Evolutionary conservation across 2,797 vertebrate species (phyloP).

Genomic region (Catamblyrhynchus diadema): DNA sequence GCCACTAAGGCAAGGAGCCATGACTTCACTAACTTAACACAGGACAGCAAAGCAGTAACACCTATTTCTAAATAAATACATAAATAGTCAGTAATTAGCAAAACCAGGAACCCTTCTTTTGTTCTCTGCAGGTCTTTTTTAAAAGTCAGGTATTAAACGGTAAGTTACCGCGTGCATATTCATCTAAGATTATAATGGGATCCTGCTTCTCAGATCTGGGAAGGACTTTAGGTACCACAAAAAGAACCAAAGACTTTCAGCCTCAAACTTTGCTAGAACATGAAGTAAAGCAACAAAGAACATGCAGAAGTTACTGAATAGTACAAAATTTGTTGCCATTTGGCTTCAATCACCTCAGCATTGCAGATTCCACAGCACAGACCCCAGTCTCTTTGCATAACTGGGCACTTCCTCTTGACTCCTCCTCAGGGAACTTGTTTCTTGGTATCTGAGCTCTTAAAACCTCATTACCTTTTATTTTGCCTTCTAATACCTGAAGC

Average conservation of each 20-base stretch:
- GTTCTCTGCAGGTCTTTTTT: not conserved
- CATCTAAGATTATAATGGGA: not conserved
- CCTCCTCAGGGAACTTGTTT: not conserved
- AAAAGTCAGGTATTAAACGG: rapidly evolving
- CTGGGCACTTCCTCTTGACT: not conserved
- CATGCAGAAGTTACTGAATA: not conserved
- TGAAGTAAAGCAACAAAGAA: not conserved
- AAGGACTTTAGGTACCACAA: not conserved
- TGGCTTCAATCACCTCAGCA: not conserved
- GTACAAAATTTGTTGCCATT: not conserved
- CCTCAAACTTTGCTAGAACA: not conserved
- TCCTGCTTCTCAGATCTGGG: not conserved
- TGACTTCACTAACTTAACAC: not conserved
- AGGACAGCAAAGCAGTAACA: not conserved
- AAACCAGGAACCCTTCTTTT: not conserved
- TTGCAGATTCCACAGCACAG: not conserved
- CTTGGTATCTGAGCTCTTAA: not conserved
- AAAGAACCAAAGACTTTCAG: not conserved
- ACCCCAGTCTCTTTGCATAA: not conserved
- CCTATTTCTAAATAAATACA: not conserved
- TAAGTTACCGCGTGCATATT: not conserved
- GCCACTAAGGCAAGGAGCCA: not conserved
- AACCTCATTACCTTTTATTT: not conserved
- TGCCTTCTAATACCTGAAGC: not conserved
- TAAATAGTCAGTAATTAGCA: not conserved